Percentiles rank a stretch among this genome's conserved stretches.
Conservation (phyloP, 2,888 invertebrate genomes). For the Drosophila parthenogenetica region DNA sequence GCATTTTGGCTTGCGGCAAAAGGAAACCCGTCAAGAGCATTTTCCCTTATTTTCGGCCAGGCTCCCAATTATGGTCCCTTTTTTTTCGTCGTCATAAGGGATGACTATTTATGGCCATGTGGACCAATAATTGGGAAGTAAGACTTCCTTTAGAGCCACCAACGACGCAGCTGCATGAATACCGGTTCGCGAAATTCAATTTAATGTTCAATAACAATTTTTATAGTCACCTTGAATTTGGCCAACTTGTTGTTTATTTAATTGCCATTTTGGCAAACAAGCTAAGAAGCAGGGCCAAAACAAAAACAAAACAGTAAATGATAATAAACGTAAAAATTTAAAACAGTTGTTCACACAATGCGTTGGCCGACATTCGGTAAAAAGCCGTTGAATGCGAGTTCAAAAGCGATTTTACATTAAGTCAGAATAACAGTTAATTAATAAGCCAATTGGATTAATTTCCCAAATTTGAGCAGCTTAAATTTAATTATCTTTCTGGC, state of each 20-base stretch:
- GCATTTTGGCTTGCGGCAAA: constrained; percentile 15
- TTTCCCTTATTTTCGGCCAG: not conserved
- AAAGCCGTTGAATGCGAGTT: not conserved
- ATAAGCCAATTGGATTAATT: constrained; percentile 5
- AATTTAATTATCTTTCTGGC: not conserved
- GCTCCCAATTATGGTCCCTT: constrained; percentile 11
- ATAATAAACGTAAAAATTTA: not conserved
- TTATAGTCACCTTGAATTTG: constrained; percentile 48
- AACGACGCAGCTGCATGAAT: constrained; percentile 23
- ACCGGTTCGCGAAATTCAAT: constrained; percentile 28
- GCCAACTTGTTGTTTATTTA: constrained; percentile 34
- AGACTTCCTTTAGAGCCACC: not conserved
- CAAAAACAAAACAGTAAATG: not conserved
- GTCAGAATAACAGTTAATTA: not conserved
- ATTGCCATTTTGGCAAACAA: constrained; percentile 22
- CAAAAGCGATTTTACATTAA: not conserved
- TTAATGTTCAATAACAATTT: constrained; percentile 22
- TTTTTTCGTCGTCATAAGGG: constrained; percentile 3
- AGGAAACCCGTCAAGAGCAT: constrained; percentile 29
- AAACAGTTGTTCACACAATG: constrained; percentile 51
- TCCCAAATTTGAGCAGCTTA: not conserved
- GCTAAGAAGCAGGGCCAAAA: constrained; percentile 6
- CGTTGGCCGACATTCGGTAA: constrained; percentile 17
- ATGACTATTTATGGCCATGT: constrained; percentile 35
- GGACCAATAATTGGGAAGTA: constrained; percentile 10